Evolutionary conservation across 2,113 vertebrate genomes (phyloP).

Genomic region (Tamias sibiricus): DNA sequence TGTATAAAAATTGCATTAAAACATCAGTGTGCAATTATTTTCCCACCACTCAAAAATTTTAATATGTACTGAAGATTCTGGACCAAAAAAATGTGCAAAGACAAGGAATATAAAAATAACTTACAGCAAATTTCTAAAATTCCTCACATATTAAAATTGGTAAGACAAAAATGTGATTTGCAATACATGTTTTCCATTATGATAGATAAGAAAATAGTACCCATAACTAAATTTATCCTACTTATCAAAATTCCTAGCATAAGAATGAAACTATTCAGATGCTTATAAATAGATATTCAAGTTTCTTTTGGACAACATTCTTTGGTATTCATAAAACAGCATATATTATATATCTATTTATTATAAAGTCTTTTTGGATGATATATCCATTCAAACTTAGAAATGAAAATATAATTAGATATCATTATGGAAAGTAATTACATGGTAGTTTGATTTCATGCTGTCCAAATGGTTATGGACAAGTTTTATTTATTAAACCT

Average conservation of each 20-base stretch:
- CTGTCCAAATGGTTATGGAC: background rate
- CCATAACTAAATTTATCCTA: conserved; percentile 50
- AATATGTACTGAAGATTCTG: conserved; percentile 66
- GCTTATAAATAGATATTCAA: conserved; percentile 59
- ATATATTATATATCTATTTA: conserved; percentile 50
- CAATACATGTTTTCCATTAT: background rate
- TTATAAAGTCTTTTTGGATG: conserved; percentile 57
- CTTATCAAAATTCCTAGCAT: conserved; percentile 66
- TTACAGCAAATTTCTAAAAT: conserved; percentile 68
- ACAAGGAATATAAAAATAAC: conserved; percentile 69
- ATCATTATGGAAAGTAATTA: conserved; percentile 30
- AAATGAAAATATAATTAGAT: conserved; percentile 54
- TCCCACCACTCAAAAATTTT: conserved; percentile 65
- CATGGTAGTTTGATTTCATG: conserved; percentile 54
- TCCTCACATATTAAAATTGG: conserved; percentile 61
- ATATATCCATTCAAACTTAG: conserved; percentile 31
- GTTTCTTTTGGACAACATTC: conserved; percentile 55
- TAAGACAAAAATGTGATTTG: conserved; percentile 69
- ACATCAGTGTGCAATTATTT: conserved; percentile 60
- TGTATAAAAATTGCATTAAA: conserved; percentile 54
- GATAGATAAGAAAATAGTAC: conserved; percentile 63
- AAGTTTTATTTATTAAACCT: conserved; percentile 57
- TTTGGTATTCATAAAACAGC: conserved; percentile 67
- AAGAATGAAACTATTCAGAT: conserved; percentile 72
- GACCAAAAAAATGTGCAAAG: conserved; percentile 62